Conservation (phyloP, 2,113 vertebrate species). For the Dunckerocampus dactyliophorus region DNA sequence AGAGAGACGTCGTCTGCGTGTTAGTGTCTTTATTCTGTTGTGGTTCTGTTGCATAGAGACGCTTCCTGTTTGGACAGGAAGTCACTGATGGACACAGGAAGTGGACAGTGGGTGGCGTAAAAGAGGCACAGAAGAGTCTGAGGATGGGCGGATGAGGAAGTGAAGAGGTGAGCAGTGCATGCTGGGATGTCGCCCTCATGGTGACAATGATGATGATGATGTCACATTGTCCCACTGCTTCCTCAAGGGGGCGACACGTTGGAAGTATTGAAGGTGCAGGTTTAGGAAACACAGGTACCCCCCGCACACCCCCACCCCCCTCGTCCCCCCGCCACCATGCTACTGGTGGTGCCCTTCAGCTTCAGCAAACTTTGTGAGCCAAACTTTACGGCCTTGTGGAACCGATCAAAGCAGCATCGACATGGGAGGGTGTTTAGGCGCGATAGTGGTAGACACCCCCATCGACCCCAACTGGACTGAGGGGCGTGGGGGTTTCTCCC, state of each 20-base stretch:
- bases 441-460: slow-evolving; percentile 3
- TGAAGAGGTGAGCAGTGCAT: neutral
- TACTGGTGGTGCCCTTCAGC: neutral
- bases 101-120: slow-evolving; percentile 59
- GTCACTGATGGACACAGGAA: slow-evolving; percentile 80
- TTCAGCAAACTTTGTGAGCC: neutral
- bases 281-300: neutral
- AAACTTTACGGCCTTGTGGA: neutral
- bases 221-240: neutral
- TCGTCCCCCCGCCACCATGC: too few relatives aligned
- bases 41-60: slow-evolving; percentile 97
- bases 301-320: too few relatives aligned
- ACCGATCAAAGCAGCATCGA: slow-evolving; percentile 7
- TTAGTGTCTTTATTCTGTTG: slow-evolving; percentile 93
- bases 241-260: neutral
- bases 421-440: neutral
- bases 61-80: slow-evolving; percentile 94
- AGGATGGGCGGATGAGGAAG: slow-evolving; percentile 33
- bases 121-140: slow-evolving; percentile 83
- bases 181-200: neutral
- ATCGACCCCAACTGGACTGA: slow-evolving; percentile 49
- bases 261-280: neutral
- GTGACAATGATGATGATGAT: neutral
- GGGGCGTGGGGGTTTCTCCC: neutral
- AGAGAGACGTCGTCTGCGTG: slow-evolving; percentile 71